Conservation (phyloP, 2,797 vertebrate genomes). For the Amazona ochrocephala region DNA sequence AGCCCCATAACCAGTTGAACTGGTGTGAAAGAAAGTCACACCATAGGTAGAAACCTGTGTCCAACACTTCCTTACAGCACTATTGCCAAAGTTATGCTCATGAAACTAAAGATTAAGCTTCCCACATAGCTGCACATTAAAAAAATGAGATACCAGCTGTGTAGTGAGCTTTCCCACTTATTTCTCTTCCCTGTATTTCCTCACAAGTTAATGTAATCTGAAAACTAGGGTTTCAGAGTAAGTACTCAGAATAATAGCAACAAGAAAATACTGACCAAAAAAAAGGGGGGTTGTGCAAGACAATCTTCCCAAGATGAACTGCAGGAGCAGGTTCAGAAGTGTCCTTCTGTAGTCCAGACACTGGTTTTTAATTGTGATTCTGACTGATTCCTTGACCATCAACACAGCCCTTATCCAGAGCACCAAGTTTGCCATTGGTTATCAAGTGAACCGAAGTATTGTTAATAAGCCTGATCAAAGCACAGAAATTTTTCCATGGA, state of each 20-base stretch:
- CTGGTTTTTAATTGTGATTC: neutral
- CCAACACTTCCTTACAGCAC: neutral
- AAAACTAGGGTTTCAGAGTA: neutral
- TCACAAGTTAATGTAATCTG: neutral
- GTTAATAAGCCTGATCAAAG: neutral
- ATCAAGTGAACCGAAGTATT: neutral
- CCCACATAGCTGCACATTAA: neutral
- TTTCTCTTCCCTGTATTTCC: neutral
- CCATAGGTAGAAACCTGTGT: neutral
- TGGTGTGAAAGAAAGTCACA: neutral
- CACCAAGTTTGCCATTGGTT: neutral
- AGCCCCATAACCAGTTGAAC: neutral
- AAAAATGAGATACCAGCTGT: neutral
- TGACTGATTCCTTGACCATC: neutral
- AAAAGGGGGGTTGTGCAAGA: neutral
- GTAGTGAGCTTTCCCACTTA: neutral
- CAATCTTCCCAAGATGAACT: neutral
- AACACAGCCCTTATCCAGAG: neutral
- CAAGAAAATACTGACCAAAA: neutral
- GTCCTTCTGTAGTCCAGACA: neutral
- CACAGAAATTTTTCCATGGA: neutral
- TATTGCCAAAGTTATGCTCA: neutral
- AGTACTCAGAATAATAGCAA: neutral
- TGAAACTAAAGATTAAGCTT: neutral
- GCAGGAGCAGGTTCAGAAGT: neutral